phyloP scores from a whole-genome alignment of 2,888 invertebrate species.

The Gisinianus flammeolus region DNA sequence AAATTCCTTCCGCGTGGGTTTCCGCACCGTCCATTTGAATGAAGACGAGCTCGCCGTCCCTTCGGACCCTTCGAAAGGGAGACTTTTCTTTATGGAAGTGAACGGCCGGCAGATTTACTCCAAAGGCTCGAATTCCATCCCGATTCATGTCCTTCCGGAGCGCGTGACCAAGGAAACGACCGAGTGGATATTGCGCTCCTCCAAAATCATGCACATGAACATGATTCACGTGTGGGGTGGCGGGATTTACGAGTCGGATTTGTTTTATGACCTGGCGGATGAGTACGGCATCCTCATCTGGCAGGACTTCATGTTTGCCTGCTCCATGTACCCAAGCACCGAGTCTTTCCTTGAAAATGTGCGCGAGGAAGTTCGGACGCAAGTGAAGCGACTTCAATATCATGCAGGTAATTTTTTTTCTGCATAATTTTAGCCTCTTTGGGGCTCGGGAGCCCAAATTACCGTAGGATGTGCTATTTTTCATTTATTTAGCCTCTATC shows the following conservation, averaged over 20 bases:
- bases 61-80: no score
- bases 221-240: slow-evolving; percentile 69
- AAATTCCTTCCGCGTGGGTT: no score
- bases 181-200: slow-evolving; percentile 62
- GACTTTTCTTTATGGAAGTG: slow-evolving; percentile 59
- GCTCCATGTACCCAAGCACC: slow-evolving; percentile 66
- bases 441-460: no score
- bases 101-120: slow-evolving; percentile 65
- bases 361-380: slow-evolving; percentile 63
- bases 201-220: slow-evolving; percentile 65
- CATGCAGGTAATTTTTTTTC: no score
- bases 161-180: slow-evolving; percentile 61
- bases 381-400: slow-evolving; percentile 63
- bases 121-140: slow-evolving; percentile 67
- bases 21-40: no score
- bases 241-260: slow-evolving; percentile 65
- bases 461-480: no score
- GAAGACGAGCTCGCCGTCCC: no score
- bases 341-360: slow-evolving; percentile 63
- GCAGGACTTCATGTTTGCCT: slow-evolving; percentile 70
- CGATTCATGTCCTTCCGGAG: slow-evolving; percentile 64
- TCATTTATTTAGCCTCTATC: no score
- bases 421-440: no score
- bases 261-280: slow-evolving; percentile 65
- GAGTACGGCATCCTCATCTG: slow-evolving; percentile 66